Evolutionary conservation across 2,888 invertebrate genomes (phyloP).

Genomic region (Keiferia lycopersicella): DNA sequence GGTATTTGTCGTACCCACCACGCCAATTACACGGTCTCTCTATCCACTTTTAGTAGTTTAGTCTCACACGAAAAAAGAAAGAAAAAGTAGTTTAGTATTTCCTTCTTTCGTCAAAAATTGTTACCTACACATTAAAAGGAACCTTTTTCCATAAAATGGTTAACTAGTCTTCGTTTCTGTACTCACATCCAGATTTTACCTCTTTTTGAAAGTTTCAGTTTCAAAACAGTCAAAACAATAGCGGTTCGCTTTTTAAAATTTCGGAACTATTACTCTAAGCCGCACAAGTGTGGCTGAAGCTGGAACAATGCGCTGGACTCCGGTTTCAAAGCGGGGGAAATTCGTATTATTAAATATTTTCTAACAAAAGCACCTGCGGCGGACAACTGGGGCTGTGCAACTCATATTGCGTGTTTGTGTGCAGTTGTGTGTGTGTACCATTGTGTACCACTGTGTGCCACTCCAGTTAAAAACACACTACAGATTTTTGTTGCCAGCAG

Average conservation of each 20-base stretch:
- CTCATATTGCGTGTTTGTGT: slow-evolving; percentile 2
- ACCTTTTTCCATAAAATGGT: neutral
- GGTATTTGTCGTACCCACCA: no score
- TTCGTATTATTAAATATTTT: slow-evolving; percentile 48
- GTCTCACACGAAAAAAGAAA: no score
- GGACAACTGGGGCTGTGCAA: slow-evolving; percentile 31
- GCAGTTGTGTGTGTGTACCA: neutral
- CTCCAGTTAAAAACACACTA: neutral
- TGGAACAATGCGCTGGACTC: slow-evolving; percentile 37
- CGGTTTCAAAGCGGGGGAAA: slow-evolving; percentile 39
- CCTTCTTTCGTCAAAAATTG: no score
- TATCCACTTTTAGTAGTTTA: no score
- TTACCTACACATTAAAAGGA: no score
- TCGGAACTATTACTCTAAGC: neutral
- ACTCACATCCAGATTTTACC: neutral
- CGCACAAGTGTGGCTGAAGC: slow-evolving; percentile 30
- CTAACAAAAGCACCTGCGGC: slow-evolving; percentile 50
- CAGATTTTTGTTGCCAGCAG: neutral
- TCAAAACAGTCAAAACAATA: neutral
- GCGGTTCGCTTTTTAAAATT: neutral
- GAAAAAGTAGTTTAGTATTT: no score
- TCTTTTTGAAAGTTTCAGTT: neutral
- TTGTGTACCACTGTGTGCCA: neutral
- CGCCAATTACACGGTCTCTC: no score
- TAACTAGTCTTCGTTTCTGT: slow-evolving; percentile 33